These are phyloP conservation scores for Nematopogon swammerdamellus DNA, from an alignment of 2,888 invertebrate species.

Conservation along the genomic window DNA sequence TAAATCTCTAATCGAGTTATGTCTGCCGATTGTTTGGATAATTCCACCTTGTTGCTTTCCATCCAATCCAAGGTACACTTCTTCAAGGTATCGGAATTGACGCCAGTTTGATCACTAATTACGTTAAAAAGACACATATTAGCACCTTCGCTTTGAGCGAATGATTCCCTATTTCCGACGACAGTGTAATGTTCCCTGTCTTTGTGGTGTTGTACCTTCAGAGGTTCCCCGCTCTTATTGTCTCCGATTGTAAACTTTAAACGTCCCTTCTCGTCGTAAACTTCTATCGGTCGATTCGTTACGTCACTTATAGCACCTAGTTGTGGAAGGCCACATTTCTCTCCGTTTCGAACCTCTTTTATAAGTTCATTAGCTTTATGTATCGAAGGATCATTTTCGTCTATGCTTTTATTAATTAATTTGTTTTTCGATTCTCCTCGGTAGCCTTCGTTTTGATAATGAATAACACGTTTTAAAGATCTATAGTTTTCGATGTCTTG, in stretches of 20 bases:
- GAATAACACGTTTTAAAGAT: neutral
- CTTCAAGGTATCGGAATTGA: slow-evolving; percentile 6
- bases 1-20: slow-evolving; percentile 3
- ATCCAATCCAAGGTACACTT: slow-evolving; percentile 3
- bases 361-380: slow-evolving; percentile 3
- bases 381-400: neutral
- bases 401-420: no score
- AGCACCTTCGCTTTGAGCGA: neutral
- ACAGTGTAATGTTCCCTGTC: slow-evolving; percentile 7
- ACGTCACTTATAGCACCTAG: slow-evolving; percentile 8
- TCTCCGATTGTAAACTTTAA: slow-evolving; percentile 6
- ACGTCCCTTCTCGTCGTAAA: slow-evolving; percentile 8
- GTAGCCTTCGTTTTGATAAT: neutral
- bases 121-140: slow-evolving; percentile 9
- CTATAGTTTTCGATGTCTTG: neutral
- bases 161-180: slow-evolving; percentile 6
- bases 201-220: slow-evolving; percentile 8
- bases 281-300: slow-evolving; percentile 6
- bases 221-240: slow-evolving; percentile 3
- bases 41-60: slow-evolving; percentile 2
- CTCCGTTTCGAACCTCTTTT: slow-evolving; percentile 2
- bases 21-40: slow-evolving; percentile 1
- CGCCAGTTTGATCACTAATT: slow-evolving; percentile 3
- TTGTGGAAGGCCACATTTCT: slow-evolving; percentile 4
- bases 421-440: neutral